Percentiles rank a stretch among this genome's conserved stretches.
Conservation (phyloP, 2,113 vertebrate genomes). For the Stomatorhinus ivindoensis region DNA sequence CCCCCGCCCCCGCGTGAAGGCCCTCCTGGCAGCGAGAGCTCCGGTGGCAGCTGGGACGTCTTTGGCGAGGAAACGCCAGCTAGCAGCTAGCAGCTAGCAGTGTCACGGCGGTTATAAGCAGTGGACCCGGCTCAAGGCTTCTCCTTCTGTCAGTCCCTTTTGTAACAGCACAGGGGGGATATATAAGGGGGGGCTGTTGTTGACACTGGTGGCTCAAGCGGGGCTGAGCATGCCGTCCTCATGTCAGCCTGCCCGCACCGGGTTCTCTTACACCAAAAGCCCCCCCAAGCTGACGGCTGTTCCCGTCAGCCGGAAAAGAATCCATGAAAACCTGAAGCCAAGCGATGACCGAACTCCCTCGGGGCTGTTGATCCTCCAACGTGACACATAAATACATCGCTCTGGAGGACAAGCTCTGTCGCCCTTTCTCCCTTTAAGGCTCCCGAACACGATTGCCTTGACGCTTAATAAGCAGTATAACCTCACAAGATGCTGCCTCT, state of each 20-base stretch:
- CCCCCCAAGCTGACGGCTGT: neutral
- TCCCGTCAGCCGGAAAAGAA: neutral
- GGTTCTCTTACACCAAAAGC: neutral
- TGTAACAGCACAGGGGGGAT: neutral
- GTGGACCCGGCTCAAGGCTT: neutral
- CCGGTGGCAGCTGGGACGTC: neutral
- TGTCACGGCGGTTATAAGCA: neutral
- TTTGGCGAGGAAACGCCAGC: neutral
- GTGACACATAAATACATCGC: neutral
- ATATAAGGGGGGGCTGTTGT: neutral
- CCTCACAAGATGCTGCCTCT: neutral
- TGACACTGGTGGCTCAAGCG: neutral
- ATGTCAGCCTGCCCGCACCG: neutral
- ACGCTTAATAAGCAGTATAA: neutral
- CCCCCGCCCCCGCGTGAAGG: neutral
- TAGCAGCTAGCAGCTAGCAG: neutral
- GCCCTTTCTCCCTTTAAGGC: neutral
- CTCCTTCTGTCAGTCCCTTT: neutral
- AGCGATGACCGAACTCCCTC: neutral
- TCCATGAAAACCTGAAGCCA: neutral
- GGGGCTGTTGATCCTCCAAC: neutral
- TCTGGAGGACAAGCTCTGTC: neutral
- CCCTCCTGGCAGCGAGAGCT: neutral
- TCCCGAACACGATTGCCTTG: neutral
- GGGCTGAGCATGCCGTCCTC: neutral